A percentile compares a stretch with the other conserved stretches of the same genome.
phyloP scores from a whole-genome alignment of 2,888 invertebrate species.

The Homarus gammarus region DNA sequence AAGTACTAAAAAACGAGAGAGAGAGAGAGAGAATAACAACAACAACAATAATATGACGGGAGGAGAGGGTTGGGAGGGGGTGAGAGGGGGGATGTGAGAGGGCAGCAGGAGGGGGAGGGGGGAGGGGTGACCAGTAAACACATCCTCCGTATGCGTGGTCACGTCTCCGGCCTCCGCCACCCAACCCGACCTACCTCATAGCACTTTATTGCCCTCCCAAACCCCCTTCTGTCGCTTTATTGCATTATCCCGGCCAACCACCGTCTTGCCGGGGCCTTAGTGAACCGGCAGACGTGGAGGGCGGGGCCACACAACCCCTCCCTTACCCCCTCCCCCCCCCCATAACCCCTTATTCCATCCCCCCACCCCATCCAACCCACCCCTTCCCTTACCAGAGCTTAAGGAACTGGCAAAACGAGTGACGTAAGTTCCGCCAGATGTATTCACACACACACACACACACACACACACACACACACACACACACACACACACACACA shows the following conservation, averaged over 20 bases:
- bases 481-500: too few relatives aligned
- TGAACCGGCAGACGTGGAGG: not conserved
- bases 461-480: not conserved
- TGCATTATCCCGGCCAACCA: constrained; percentile 18
- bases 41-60: not conserved
- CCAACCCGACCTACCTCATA: constrained; percentile 24
- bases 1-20: too few relatives aligned
- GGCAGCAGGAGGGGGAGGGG: not conserved
- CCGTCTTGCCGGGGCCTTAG: not conserved
- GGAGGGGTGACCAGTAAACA: not conserved
- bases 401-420: too few relatives aligned
- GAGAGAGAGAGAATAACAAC: not conserved
- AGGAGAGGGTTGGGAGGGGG: not conserved
- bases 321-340: too few relatives aligned
- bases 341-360: too few relatives aligned
- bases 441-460: not conserved
- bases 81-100: not conserved
- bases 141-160: constrained; percentile 22
- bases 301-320: not conserved
- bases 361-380: too few relatives aligned
- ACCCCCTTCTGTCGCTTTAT: constrained; percentile 16
- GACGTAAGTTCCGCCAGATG: too few relatives aligned
- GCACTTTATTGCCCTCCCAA: constrained; percentile 18
- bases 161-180: constrained; percentile 14
- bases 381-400: too few relatives aligned